A percentile compares a stretch with the other conserved stretches of the same genome.
Evolutionary conservation across 2,113 vertebrate species (phyloP).

Genomic region (Pitta sordida): DNA sequence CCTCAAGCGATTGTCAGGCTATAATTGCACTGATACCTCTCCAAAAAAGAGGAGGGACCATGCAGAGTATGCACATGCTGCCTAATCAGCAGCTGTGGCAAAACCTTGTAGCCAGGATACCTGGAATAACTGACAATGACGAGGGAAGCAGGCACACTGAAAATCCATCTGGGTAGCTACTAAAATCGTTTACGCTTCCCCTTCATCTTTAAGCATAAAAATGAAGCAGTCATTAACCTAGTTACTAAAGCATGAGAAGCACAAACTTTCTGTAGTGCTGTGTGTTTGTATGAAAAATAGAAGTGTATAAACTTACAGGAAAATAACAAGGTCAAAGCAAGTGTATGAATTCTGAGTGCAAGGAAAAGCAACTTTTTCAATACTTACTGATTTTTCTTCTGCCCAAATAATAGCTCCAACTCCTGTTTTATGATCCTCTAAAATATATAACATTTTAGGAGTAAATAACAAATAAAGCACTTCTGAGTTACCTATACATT

Average conservation of each 20-base stretch:
- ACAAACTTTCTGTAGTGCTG: not conserved
- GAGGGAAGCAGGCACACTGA: not conserved
- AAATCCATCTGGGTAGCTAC: not conserved
- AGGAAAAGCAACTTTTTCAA: constrained; percentile 1
- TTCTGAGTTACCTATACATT: not conserved
- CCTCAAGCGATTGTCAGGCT: not conserved
- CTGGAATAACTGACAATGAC: not conserved
- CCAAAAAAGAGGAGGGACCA: not conserved
- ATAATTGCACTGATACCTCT: not conserved
- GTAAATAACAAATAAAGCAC: constrained; percentile 1
- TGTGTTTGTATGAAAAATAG: not conserved
- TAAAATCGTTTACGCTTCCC: not conserved
- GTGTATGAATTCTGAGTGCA: not conserved
- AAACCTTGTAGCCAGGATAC: not conserved
- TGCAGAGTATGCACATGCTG: not conserved
- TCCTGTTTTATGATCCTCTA: constrained; percentile 95
- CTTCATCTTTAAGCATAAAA: not conserved
- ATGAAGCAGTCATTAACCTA: not conserved
- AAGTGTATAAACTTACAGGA: not conserved
- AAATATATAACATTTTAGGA: constrained; percentile 64
- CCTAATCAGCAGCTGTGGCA: not conserved
- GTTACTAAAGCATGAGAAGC: not conserved
- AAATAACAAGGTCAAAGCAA: not conserved
- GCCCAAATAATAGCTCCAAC: constrained; percentile 96
- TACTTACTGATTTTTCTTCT: constrained; percentile 84